Percentiles rank a stretch among this genome's conserved stretches.
phyloP scores from a whole-genome alignment of 2,113 vertebrate genomes.

The Phasianus colchicus region DNA sequence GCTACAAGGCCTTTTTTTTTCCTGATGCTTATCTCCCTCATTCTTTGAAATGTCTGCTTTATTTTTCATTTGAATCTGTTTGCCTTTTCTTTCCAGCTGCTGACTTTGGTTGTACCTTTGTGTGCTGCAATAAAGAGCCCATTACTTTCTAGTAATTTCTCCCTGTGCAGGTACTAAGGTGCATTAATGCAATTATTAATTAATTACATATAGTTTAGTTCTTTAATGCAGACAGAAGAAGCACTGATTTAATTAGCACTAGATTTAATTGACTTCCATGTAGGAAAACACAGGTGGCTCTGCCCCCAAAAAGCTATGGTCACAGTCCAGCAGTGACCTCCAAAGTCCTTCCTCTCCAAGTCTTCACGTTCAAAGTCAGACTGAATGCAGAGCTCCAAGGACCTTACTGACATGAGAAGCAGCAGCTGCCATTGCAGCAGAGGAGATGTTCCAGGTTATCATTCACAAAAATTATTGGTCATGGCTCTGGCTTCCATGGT shows the following conservation, averaged over 20 bases:
- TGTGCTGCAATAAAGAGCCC: background rate
- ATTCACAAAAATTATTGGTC: background rate
- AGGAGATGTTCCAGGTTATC: background rate
- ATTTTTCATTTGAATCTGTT: background rate
- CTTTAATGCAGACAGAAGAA: slow-evolving; percentile 2
- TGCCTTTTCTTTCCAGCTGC: background rate
- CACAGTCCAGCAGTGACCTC: background rate
- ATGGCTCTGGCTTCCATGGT: background rate
- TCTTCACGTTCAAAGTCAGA: background rate
- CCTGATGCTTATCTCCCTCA: background rate
- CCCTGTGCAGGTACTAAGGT: background rate
- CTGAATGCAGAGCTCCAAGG: background rate
- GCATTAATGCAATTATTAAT: slow-evolving; percentile 22
- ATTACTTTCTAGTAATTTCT: slow-evolving; percentile 1
- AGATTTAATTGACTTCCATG: background rate
- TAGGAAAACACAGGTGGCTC: background rate
- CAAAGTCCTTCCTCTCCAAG: background rate
- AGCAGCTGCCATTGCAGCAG: background rate
- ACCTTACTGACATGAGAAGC: background rate
- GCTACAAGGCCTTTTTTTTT: background rate
- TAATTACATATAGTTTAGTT: background rate
- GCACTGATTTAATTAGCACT: background rate
- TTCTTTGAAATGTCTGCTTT: background rate
- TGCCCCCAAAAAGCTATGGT: background rate
- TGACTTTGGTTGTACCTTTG: background rate